These are phyloP conservation scores for Torymus texanus DNA, from an alignment of 2,888 invertebrate species.

Conservation along the genomic window DNA sequence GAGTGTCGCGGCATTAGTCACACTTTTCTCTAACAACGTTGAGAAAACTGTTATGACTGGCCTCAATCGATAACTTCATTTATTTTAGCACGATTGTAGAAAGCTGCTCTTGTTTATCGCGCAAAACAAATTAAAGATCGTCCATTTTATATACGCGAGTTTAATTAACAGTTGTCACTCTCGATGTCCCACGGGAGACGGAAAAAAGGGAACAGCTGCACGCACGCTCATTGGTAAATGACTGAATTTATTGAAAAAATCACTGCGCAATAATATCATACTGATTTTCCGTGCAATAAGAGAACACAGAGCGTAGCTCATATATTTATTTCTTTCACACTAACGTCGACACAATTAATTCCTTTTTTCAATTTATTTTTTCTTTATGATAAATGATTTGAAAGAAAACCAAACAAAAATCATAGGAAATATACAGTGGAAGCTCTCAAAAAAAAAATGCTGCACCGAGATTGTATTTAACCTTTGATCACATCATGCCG, in stretches of 20 bases:
- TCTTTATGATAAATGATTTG: too few relatives aligned
- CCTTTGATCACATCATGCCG: constrained; percentile 7
- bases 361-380: too few relatives aligned
- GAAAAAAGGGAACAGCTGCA: not conserved
- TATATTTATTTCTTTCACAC: too few relatives aligned
- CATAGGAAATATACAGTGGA: constrained; percentile 22
- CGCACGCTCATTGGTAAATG: not conserved
- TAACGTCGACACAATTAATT: too few relatives aligned
- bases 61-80: constrained; percentile 19
- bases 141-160: not conserved
- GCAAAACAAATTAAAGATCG: too few relatives aligned
- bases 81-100: not conserved
- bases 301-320: too few relatives aligned
- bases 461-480: constrained; percentile 14
- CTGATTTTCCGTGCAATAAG: too few relatives aligned
- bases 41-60: constrained; percentile 8
- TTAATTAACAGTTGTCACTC: not conserved
- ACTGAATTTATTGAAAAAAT: not conserved
- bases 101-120: too few relatives aligned
- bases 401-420: too few relatives aligned
- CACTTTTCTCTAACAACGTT: not conserved
- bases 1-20: not conserved
- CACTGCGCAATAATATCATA: not conserved
- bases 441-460: constrained; percentile 42
- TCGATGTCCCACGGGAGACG: not conserved